A percentile compares a stretch with the other conserved stretches of the same genome.
Evolutionary conservation across 2,797 vertebrate genomes (phyloP).

Genomic region (Chloroceryle inda): DNA sequence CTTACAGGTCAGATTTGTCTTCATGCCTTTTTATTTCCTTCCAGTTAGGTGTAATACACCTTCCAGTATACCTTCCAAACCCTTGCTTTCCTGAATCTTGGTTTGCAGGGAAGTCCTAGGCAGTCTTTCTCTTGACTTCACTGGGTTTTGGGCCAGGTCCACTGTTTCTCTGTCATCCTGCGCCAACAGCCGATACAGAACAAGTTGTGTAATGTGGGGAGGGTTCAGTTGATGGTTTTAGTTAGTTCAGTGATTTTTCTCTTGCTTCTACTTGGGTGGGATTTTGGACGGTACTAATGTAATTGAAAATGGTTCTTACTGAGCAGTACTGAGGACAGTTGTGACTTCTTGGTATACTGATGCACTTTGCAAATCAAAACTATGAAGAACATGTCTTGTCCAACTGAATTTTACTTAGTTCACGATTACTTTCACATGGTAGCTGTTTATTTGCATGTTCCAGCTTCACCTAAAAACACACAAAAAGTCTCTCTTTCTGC

Average conservation of each 20-base stretch:
- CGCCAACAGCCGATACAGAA: not conserved
- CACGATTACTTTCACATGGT: rapidly evolving
- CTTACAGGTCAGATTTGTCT: not conserved
- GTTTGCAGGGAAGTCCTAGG: not conserved
- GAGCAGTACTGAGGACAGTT: not conserved
- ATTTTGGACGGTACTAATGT: not conserved
- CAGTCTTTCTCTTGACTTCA: not conserved
- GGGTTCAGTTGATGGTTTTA: not conserved
- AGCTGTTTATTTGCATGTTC: not conserved
- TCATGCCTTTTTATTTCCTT: not conserved
- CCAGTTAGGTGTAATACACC: not conserved
- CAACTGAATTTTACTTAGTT: not conserved
- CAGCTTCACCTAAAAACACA: not conserved
- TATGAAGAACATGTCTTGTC: not conserved
- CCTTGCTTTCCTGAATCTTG: not conserved
- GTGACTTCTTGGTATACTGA: not conserved
- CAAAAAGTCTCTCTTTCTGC: not conserved
- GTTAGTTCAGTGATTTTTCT: not conserved
- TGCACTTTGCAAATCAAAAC: not conserved
- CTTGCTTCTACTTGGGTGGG: not conserved
- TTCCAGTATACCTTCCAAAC: not conserved
- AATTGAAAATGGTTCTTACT: not conserved
- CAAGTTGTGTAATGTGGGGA: not conserved
- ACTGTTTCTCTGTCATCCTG: not conserved
- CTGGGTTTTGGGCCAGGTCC: not conserved